phyloP scores from a whole-genome alignment of 2,113 vertebrate genomes.

The Brachypteracias leptosomus region DNA sequence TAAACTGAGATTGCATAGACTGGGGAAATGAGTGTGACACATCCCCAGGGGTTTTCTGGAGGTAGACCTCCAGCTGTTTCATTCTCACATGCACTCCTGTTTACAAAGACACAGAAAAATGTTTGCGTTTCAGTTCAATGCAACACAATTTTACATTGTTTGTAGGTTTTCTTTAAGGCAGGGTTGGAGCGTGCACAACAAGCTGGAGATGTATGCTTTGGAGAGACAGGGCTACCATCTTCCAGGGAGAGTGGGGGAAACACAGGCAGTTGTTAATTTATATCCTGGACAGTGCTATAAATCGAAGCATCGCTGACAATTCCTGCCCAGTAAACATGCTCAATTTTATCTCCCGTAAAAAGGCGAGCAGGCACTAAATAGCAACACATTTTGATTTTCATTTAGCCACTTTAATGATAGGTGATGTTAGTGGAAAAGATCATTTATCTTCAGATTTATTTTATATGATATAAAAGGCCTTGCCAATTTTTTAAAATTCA shows the following conservation, averaged over 20 bases:
- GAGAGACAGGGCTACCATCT: not conserved
- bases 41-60: not conserved
- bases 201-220: not conserved
- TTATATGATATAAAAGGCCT: slow-evolving; percentile 29
- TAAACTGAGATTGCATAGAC: slow-evolving; percentile 38
- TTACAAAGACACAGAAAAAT: slow-evolving; percentile 32
- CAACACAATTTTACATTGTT: slow-evolving; percentile 20
- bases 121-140: not conserved
- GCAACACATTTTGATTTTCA: slow-evolving; percentile 68
- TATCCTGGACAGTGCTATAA: slow-evolving; percentile 30
- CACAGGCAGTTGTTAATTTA: slow-evolving; percentile 19
- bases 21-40: slow-evolving; percentile 19
- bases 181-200: not conserved
- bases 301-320: slow-evolving; percentile 14
- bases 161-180: slow-evolving; percentile 21
- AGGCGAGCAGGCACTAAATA: slow-evolving; percentile 40
- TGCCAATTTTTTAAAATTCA: slow-evolving; percentile 66
- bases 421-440: slow-evolving; percentile 54
- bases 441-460: slow-evolving; percentile 65
- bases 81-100: slow-evolving; percentile 21
- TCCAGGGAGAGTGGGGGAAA: not conserved
- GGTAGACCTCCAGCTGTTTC: slow-evolving; percentile 57
- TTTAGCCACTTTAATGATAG: slow-evolving; percentile 69
- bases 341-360: slow-evolving; percentile 47
- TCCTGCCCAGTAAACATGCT: slow-evolving; percentile 60